These are phyloP conservation scores for Elymnias hypermnestra DNA, from an alignment of 1,140 invertebrate genomes.

Conservation along the genomic window DNA sequence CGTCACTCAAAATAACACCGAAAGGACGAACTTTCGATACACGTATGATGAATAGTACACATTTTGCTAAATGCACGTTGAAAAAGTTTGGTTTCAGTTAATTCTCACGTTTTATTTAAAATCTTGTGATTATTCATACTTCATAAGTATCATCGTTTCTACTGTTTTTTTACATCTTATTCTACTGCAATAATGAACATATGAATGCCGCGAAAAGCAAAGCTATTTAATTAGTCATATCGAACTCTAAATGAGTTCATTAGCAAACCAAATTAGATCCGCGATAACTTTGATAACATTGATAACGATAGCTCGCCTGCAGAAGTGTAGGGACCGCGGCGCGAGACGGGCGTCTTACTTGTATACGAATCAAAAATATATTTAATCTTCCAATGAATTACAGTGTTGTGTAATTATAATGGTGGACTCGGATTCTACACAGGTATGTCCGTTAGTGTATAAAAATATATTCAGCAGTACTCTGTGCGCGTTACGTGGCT, in stretches of 20 bases:
- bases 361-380: not conserved
- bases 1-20: too few species aligned
- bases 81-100: too few species aligned
- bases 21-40: too few species aligned
- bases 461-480: too few species aligned
- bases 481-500: too few species aligned
- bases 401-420: not conserved
- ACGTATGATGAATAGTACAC: too few species aligned
- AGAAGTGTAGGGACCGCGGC: too few species aligned
- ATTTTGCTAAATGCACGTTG: too few species aligned
- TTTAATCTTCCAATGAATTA: not conserved
- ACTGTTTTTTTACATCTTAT: not conserved
- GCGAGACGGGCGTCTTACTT: too few species aligned
- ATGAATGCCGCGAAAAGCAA: not conserved
- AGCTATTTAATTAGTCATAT: not conserved
- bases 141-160: too few species aligned
- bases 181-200: not conserved
- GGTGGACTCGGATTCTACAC: not conserved
- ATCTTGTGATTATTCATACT: too few species aligned
- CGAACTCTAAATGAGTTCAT: slow-evolving; percentile 6
- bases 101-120: too few species aligned
- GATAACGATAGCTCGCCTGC: not conserved
- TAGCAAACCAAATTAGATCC: slow-evolving; percentile 19
- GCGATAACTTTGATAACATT: slow-evolving; percentile 12
- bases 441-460: not conserved